Percentiles rank a stretch among this genome's conserved stretches.
Conservation (phyloP, 2,888 invertebrate genomes). For the Poecilobothrus nobilitatus region DNA sequence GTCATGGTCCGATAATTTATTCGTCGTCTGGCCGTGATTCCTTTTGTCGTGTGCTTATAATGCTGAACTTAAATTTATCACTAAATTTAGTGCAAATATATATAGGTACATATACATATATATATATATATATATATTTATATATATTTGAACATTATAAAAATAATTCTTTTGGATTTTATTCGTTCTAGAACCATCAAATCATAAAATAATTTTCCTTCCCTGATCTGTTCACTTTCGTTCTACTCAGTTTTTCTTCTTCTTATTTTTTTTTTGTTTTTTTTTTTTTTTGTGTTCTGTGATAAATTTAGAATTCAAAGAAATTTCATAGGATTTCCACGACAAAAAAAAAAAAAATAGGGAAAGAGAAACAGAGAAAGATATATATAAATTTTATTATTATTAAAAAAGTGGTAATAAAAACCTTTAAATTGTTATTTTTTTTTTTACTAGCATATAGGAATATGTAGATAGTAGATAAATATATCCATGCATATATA, state of each 20-base stretch:
- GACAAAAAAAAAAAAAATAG: not conserved
- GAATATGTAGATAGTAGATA: not conserved
- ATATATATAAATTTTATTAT: conserved; percentile 1
- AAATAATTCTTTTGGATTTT: not conserved
- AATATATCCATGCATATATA: not conserved
- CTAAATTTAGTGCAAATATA: not conserved
- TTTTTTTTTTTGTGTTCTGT: not conserved
- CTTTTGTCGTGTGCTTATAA: conserved; percentile 19
- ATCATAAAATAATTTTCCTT: too few relatives aligned
- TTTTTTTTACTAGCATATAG: not conserved
- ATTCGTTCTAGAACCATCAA: not conserved
- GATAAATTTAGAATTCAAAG: not conserved
- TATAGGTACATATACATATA: not conserved
- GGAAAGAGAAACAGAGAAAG: not conserved
- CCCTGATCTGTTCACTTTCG: too few relatives aligned
- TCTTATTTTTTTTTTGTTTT: too few relatives aligned
- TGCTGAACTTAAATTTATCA: not conserved
- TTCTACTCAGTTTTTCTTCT: too few relatives aligned
- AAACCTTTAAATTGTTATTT: not conserved
- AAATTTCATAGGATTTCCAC: too few relatives aligned
- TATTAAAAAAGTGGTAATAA: not conserved
- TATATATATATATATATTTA: too few relatives aligned
- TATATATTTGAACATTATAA: too few relatives aligned
- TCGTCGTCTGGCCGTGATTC: conserved; percentile 17
- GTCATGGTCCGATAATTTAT: conserved; percentile 17